Conservation (phyloP, 2,113 vertebrate species). For the Dromaius novaehollandiae region DNA sequence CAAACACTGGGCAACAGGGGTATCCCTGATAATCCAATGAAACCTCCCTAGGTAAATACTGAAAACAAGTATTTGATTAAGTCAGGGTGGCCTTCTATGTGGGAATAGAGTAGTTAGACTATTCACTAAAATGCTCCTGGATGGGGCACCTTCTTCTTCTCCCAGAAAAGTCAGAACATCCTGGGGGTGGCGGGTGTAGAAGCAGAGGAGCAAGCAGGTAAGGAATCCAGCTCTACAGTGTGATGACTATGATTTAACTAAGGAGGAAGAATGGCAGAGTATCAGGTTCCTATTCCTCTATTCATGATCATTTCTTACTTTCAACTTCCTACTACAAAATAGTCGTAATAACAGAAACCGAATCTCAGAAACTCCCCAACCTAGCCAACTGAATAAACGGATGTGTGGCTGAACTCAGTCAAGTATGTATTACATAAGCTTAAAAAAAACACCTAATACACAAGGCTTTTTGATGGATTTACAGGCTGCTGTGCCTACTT, state of each 20-base stretch:
- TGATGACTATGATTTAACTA: neutral
- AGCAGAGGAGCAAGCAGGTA: neutral
- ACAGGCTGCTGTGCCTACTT: neutral
- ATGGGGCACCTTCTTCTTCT: neutral
- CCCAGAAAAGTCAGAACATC: neutral
- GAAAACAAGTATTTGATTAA: neutral
- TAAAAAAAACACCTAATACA: neutral
- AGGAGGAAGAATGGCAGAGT: neutral
- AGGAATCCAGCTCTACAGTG: neutral
- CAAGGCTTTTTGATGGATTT: neutral
- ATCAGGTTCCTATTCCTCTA: slow-evolving; percentile 1
- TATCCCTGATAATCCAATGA: neutral
- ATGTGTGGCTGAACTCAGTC: neutral
- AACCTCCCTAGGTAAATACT: neutral
- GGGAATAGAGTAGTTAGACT: neutral
- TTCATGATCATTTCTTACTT: neutral
- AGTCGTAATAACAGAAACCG: neutral
- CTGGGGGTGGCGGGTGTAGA: neutral
- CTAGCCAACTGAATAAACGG: neutral
- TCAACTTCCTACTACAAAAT: neutral
- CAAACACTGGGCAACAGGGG: neutral
- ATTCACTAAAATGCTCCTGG: neutral
- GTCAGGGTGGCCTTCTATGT: neutral
- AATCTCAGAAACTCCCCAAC: neutral
- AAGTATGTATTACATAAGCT: neutral